These are phyloP conservation scores for Columba livia DNA, from an alignment of 2,113 vertebrate species.

Conservation along the genomic window DNA sequence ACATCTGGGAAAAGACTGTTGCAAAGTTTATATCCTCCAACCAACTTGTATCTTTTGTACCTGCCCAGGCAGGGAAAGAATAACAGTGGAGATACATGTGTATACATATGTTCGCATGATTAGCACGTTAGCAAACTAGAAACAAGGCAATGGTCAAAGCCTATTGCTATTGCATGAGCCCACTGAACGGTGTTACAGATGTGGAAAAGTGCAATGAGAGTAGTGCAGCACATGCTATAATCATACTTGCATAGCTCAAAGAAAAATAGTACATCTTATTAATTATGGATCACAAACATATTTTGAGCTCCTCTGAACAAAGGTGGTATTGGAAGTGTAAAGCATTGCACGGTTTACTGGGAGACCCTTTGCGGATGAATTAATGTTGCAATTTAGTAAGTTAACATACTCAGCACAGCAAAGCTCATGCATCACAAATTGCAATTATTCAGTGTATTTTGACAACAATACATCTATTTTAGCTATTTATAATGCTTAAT, in stretches of 20 bases:
- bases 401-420: background rate
- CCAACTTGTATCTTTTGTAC: background rate
- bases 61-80: background rate
- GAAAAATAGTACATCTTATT: background rate
- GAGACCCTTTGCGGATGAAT: constrained; percentile 8
- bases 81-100: background rate
- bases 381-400: constrained; percentile 19
- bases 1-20: background rate
- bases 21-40: background rate
- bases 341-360: background rate
- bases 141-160: background rate
- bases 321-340: background rate
- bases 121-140: background rate
- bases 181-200: background rate
- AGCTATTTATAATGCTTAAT: constrained; percentile 27
- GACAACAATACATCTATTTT: background rate
- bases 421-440: constrained; percentile 17
- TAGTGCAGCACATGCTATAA: background rate
- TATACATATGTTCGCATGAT: background rate
- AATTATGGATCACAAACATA: background rate
- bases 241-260: background rate
- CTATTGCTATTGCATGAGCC: background rate
- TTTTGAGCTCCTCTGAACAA: constrained; percentile 17
- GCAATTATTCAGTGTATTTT: constrained; percentile 9
- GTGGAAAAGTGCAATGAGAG: background rate